Evolutionary conservation across 2,888 invertebrate genomes (phyloP), one percentile per base, ranked within the genome.

Genomic region (Andrena camellia): DNA sequence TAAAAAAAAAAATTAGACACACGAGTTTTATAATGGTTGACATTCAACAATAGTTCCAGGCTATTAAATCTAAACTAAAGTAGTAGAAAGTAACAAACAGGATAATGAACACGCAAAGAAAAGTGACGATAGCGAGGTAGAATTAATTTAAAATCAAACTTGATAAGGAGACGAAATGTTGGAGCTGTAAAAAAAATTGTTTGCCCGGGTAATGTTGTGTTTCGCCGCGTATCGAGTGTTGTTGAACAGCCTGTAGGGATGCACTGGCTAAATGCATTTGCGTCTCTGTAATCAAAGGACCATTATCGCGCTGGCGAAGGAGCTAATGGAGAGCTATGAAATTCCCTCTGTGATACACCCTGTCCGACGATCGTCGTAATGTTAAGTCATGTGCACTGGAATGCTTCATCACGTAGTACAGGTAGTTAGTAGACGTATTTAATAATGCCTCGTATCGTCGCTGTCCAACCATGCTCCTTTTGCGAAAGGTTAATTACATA

Each of bases 381-480:
- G 89, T 90, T 90, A 90, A 90, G 90, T 91, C 93, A 93, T 89
- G 94, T 92, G 90, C 87, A 91, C 92, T 84, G 94, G 93, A 93
- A 94, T 93, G 91, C 90, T 90, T 93, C 90, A 93, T 93, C 90
- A 91, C 87, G 90, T 91, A 88, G 88, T 88, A 83, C 81, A 89
- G 92, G 90, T 90, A 91, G 90, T 93, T 94, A 93, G 91, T 90
- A 89, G 88, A 90, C 91, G 93, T 88, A 92, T 93, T 93, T 92
- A 93, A 93, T 94, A 86, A 86, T 74, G 64, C 76, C 64, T 60
- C 62, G 52, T 63, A 59, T 33, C 69, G 66, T 42, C 57, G 13
- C 62, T 13, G n/a, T 23, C 20, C 59, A 62, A 59, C 78, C 66
- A 29, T 62, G 64, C 48, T 73, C 72, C 74, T 86, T 74, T 79